Percentiles rank a stretch among this genome's conserved stretches.
Evolutionary conservation across 2,113 vertebrate species (phyloP).

Genomic region (Oncorhynchus nerka): DNA sequence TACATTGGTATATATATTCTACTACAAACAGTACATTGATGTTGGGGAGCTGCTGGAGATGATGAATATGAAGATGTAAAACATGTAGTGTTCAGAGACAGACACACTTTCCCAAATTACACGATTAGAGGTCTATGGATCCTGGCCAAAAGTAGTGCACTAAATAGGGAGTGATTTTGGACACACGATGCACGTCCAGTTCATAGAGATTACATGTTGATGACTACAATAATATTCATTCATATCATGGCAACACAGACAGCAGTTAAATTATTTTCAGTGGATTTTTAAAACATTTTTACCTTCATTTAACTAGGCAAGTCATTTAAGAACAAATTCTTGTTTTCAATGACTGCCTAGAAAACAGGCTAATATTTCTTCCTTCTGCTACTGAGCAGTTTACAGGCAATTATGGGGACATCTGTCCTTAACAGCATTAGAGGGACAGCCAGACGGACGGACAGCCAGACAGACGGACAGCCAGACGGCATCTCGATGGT

Average conservation of each 20-base stretch:
- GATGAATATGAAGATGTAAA: too few species aligned
- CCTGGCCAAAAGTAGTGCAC: too few species aligned
- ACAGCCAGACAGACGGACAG: conserved; percentile 25
- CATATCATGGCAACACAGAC: neutral
- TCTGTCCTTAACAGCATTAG: conserved; percentile 56
- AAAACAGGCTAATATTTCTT: neutral
- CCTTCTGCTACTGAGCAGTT: conserved; percentile 15
- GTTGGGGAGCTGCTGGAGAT: too few species aligned
- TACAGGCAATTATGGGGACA: conserved; percentile 48
- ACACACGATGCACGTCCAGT: neutral
- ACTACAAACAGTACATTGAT: too few species aligned
- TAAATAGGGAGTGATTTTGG: neutral
- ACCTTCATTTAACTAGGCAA: too few species aligned
- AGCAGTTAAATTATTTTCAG: neutral
- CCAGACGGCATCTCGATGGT: conserved; percentile 43
- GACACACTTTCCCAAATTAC: too few species aligned
- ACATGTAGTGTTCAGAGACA: too few species aligned
- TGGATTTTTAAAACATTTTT: too few species aligned
- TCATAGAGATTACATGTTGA: neutral
- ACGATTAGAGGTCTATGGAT: too few species aligned
- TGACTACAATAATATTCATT: neutral
- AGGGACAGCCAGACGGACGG: conserved; percentile 34
- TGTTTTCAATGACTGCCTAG: too few species aligned
- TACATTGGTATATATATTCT: too few species aligned
- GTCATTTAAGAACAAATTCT: too few species aligned